phyloP scores from a whole-genome alignment of 2,113 vertebrate genomes.

The Neolamprologus falcicula region DNA sequence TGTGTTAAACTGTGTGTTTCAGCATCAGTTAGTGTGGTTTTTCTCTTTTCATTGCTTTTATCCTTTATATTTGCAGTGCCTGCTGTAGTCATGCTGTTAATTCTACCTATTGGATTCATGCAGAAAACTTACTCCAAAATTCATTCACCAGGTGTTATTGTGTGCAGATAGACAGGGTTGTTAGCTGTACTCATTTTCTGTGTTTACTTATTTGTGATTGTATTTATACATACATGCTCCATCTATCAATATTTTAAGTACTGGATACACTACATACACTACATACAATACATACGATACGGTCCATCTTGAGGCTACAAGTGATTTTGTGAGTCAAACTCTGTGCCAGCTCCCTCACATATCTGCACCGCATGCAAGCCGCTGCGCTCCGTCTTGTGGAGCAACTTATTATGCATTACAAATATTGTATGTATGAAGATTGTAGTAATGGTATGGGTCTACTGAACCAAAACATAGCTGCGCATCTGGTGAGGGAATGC shows the following conservation, averaged over 20 bases:
- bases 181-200: neutral
- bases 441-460: neutral
- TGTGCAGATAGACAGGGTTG: neutral
- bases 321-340: conserved; percentile 2
- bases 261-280: neutral
- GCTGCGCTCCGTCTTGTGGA: neutral
- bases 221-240: neutral
- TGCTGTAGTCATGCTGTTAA: neutral
- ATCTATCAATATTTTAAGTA: neutral
- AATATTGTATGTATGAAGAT: conserved; percentile 42
- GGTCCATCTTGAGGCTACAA: neutral
- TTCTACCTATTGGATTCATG: neutral
- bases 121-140: neutral
- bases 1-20: neutral
- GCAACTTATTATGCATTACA: conserved; percentile 11
- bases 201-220: neutral
- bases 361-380: neutral
- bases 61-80: neutral
- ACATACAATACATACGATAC: neutral
- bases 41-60: neutral
- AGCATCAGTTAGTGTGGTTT: neutral
- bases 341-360: neutral
- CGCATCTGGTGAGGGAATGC: neutral
- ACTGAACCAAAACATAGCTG: conserved; percentile 11
- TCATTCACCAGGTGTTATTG: neutral